These are phyloP conservation scores for Myotis planiceps DNA, from an alignment of 2,797 vertebrate genomes.

Conservation along the genomic window DNA sequence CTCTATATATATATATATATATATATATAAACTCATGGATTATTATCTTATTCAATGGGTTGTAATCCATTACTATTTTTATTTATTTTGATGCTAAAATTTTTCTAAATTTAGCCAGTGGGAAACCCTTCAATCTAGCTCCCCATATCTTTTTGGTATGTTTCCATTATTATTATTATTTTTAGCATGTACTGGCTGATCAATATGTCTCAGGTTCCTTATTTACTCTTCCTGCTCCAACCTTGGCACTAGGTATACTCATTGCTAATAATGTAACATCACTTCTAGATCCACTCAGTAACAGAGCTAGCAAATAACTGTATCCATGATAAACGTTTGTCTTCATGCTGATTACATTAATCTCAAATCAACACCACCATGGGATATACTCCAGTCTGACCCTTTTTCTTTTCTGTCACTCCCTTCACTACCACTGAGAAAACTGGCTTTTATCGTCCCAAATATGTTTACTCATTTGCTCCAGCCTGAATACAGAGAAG, in stretches of 20 bases:
- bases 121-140: background rate
- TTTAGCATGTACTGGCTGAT: background rate
- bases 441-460: background rate
- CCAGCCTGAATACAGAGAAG: background rate
- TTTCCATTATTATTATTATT: background rate
- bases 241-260: background rate
- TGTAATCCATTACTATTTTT: background rate
- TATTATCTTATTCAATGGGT: background rate
- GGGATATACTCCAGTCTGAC: background rate
- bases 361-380: background rate
- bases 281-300: background rate
- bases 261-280: background rate
- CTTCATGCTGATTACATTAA: background rate
- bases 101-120: background rate
- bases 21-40: background rate
- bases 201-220: background rate
- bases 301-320: background rate
- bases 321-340: background rate
- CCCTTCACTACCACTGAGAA: background rate
- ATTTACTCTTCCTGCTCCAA: background rate
- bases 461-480: background rate
- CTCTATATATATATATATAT: background rate
- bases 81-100: constrained; percentile 5
- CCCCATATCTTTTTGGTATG: background rate
- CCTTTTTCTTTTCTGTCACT: background rate